Conservation (phyloP, 1,140 invertebrate genomes). For the Aradophagus sp. region DNA sequence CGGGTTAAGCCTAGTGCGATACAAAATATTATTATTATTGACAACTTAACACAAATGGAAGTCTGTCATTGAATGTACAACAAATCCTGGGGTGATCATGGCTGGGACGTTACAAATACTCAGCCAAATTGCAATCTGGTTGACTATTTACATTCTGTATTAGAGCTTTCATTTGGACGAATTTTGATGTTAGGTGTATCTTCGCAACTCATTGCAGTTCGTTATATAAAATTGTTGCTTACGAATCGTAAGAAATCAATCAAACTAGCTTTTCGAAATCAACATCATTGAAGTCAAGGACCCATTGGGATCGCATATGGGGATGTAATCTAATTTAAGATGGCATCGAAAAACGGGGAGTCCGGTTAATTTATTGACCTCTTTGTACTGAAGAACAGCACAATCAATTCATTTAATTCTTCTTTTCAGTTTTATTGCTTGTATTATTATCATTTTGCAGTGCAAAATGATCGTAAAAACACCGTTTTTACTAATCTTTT, state of each 20-base stretch:
- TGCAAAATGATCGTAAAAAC: no score
- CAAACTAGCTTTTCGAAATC: conserved; percentile 14
- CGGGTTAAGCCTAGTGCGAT: background rate
- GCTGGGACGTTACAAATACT: conserved; percentile 30
- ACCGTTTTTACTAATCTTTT: no score
- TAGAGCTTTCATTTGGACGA: conserved; percentile 49
- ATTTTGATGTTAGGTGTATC: conserved; percentile 33
- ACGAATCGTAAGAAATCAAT: conserved; percentile 36
- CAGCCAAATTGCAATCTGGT: conserved; percentile 11
- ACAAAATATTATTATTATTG: conserved; percentile 25
- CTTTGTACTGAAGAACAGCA: no score
- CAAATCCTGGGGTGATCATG: background rate
- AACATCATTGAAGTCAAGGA: conserved; percentile 19
- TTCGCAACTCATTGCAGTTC: conserved; percentile 33
- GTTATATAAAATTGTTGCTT: conserved; percentile 50
- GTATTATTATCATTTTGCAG: no score
- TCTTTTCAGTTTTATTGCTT: no score
- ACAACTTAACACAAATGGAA: conserved; percentile 12
- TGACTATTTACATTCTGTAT: conserved; percentile 50
- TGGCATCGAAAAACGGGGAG: no score
- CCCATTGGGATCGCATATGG: conserved; percentile 1
- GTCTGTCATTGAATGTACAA: conserved; percentile 20
- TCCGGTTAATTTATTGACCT: no score
- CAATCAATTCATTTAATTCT: no score
- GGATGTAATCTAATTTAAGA: background rate